These are phyloP conservation scores for Phrynocephalus forsythii DNA, from an alignment of 2,797 vertebrate genomes.

Conservation along the genomic window DNA sequence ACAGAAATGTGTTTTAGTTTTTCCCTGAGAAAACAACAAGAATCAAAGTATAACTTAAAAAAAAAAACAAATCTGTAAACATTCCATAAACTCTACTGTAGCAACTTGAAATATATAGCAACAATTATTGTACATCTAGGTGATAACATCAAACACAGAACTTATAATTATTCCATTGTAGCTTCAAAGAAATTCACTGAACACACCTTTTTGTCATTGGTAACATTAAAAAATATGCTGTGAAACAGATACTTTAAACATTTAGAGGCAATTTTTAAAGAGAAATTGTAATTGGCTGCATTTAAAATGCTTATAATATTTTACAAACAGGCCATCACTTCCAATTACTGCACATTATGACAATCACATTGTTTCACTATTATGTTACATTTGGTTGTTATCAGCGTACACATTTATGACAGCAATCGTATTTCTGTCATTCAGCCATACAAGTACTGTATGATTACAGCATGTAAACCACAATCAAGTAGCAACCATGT, in stretches of 20 bases:
- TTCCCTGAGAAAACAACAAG: background rate
- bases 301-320: background rate
- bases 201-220: conserved; percentile 9
- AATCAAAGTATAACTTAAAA: background rate
- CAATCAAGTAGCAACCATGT: background rate
- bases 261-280: background rate
- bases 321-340: background rate
- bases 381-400: background rate
- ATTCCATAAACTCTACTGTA: conserved; percentile 49
- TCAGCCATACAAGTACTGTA: background rate
- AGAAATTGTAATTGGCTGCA: background rate
- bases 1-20: too few species aligned
- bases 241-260: conserved; percentile 71
- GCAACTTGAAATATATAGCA: conserved; percentile 48
- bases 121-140: conserved; percentile 66
- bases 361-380: background rate
- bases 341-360: background rate
- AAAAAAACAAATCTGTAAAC: background rate
- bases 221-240: conserved; percentile 66
- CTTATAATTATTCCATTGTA: conserved; percentile 78
- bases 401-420: background rate
- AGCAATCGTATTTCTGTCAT: background rate
- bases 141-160: conserved; percentile 78
- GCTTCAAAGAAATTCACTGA: conserved; percentile 77
- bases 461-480: background rate